Evolutionary conservation across 2,797 vertebrate species (phyloP).

Genomic region (Fratercula arctica): DNA sequence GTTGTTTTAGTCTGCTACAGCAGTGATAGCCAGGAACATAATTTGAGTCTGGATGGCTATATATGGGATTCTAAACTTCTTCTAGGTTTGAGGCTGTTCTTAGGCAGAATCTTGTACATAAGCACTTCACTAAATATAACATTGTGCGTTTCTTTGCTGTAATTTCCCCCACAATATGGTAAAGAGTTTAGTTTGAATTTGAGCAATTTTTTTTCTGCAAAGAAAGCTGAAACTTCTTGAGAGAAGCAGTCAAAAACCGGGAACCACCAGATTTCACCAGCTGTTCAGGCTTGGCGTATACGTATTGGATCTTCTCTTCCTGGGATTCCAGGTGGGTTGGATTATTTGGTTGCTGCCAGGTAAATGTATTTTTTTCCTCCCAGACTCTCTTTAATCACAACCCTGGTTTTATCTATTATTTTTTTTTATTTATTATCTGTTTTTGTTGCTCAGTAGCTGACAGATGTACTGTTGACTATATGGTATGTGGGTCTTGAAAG

Average conservation of each 20-base stretch:
- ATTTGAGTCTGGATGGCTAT: neutral
- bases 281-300: neutral
- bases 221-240: neutral
- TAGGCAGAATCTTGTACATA: neutral
- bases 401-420: neutral
- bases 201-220: neutral
- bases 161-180: neutral
- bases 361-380: neutral
- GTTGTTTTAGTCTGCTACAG: neutral
- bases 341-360: neutral
- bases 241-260: neutral
- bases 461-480: neutral
- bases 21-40: neutral
- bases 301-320: neutral
- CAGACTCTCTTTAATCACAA: neutral
- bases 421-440: neutral
- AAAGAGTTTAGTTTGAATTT: neutral
- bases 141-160: neutral
- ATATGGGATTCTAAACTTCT: neutral
- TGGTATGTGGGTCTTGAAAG: neutral
- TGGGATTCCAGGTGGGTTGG: neutral
- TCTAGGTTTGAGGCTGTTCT: neutral
- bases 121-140: neutral
- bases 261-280: neutral
- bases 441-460: neutral